Evolutionary conservation across 1,140 invertebrate genomes (phyloP).

Genomic region (Drosophila paulistorum): DNA sequence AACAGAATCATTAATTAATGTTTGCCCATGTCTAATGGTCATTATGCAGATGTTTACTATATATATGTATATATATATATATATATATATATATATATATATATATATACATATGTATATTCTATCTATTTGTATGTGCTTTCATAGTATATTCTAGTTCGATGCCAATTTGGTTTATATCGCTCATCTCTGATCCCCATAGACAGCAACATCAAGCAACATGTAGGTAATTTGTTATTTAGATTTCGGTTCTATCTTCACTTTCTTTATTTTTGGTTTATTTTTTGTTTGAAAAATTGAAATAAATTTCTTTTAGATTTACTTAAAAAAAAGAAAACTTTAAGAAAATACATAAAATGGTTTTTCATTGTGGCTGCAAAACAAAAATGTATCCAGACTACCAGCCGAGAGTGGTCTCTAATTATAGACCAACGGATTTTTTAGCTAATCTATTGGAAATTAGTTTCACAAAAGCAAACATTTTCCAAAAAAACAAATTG

Average conservation of each 20-base stretch:
- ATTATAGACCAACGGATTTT: conserved; percentile 63
- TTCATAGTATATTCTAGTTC: conserved; percentile 33
- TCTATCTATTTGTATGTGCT: conserved; percentile 27
- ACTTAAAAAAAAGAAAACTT: conserved; percentile 49
- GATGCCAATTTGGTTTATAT: conserved; percentile 13
- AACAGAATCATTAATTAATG: conserved; percentile 73
- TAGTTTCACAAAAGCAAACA: conserved; percentile 63
- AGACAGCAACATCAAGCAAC: conserved; percentile 42
- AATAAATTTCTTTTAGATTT: conserved; percentile 72
- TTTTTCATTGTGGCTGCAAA: conserved; percentile 58
- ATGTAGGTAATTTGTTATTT: conserved; percentile 69
- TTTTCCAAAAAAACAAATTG: conserved; percentile 71
- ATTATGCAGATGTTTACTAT: conserved; percentile 31
- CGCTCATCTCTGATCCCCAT: conserved; percentile 8
- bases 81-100: conserved; percentile 30
- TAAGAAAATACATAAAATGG: conserved; percentile 56
- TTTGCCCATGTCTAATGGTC: conserved; percentile 61
- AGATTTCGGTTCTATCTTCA: conserved; percentile 13
- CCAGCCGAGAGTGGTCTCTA: conserved; percentile 38
- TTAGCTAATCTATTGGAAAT: conserved; percentile 80
- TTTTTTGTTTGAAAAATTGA: conserved; percentile 69
- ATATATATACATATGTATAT: conserved; percentile 30
- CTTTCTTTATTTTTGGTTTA: conserved; percentile 34
- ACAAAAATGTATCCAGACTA: conserved; percentile 52
- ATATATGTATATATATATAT: conserved; percentile 27